Evolutionary conservation across 2,113 vertebrate genomes (phyloP), one percentile per base, ranked within the genome.

Genomic region (Albula glossodonta): DNA sequence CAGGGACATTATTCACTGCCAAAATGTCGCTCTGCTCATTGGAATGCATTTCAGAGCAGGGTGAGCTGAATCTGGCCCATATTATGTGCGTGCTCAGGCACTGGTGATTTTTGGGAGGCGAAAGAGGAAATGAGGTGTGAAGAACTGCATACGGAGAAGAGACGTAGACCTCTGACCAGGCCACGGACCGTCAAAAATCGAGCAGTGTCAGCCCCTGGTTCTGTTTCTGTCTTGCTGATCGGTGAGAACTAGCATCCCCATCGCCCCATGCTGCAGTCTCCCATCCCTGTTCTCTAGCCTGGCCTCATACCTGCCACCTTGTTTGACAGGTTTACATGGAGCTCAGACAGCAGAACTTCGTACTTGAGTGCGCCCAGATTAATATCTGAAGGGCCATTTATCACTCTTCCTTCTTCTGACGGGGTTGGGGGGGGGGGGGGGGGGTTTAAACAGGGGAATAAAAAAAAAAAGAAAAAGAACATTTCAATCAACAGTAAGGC

Each of bases 371-470:
- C 51, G 70, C 81, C 53, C 80, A 86, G 86, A 89, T 92, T 89
- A 88, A 82, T 91, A 87, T 78, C 89, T 90, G 53, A 60, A 83
- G 84, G 82, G 31, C 80, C 86, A 92, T 90, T 92, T 79, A 83
- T 93, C 83, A 90, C 89, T 86, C 53, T 89, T 90, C 84, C 6
- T 81, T 85, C 91, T 15, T 41, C 87, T 90, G 83, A 90, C 83
- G 88, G 13, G 80, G 80, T 87, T 84, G 80, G n/a, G 56, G 81
- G 51, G 70, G 25, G 77, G 31, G 85, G 79, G 48, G 81, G 84
- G 86, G 80, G 15, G 78, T 78, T 15, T 80, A 83, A 88, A 74
- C 82, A 81, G 78, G 84, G 83, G 63, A 25, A 66, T 49, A 52
- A 63, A 48, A 51, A 83, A 53, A 51, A 31, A 82, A 88, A 88